Evolutionary conservation across 2,797 vertebrate genomes (phyloP).

Genomic region (Tympanoctomys barrerae): DNA sequence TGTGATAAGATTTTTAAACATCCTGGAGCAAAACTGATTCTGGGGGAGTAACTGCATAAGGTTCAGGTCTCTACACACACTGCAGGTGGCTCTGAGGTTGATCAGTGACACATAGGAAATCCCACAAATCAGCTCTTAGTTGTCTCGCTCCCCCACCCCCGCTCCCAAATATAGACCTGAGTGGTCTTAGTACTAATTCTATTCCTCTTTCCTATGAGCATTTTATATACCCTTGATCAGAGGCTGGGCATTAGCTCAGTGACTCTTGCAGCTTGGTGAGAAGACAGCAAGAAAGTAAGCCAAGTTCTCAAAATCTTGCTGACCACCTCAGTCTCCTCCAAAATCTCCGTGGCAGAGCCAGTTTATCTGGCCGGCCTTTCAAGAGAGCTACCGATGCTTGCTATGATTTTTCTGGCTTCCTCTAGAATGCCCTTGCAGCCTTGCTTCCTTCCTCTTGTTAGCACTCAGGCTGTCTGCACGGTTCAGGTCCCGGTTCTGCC

Average conservation of each 20-base stretch:
- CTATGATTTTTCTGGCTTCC: not conserved
- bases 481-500: not conserved
- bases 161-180: not conserved
- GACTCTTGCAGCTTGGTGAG: not conserved
- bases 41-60: not conserved
- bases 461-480: not conserved
- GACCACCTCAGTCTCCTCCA: not conserved
- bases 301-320: not conserved
- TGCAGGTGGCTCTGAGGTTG: not conserved
- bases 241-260: not conserved
- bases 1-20: too few species aligned
- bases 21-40: not conserved
- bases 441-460: not conserved
- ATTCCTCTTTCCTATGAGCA: not conserved
- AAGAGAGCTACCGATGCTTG: not conserved
- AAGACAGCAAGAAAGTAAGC: not conserved
- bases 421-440: not conserved
- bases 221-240: not conserved
- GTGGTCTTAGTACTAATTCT: not conserved
- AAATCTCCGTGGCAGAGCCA: not conserved
- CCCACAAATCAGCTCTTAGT: not conserved
- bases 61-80: not conserved
- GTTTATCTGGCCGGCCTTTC: not conserved
- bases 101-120: not conserved
- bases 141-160: not conserved